A percentile compares a stretch with the other conserved stretches of the same genome.
These are phyloP conservation scores for Ormyrus nitidulus DNA, from an alignment of 2,888 invertebrate genomes.

Conservation along the genomic window DNA sequence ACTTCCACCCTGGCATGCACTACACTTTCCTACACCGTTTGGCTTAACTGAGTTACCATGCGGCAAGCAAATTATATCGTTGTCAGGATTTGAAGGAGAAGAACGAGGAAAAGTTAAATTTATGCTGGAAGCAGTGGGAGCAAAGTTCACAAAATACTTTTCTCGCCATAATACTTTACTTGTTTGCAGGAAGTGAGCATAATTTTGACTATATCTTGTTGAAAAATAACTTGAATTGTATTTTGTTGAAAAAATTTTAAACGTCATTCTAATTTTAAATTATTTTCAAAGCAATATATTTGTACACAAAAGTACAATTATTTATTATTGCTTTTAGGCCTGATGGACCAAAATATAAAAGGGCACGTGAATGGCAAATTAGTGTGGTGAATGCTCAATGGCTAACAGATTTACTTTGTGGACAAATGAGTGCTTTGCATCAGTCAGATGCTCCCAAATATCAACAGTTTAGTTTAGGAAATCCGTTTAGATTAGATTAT, in stretches of 20 bases:
- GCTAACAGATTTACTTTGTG: constrained; percentile 94
- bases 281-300: neutral
- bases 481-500: constrained; percentile 91
- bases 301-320: neutral
- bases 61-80: constrained; percentile 86
- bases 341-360: constrained; percentile 91
- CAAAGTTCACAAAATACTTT: constrained; percentile 87
- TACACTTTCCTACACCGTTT: constrained; percentile 91
- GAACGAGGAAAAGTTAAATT: constrained; percentile 88
- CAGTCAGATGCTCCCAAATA: constrained; percentile 90
- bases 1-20: constrained; percentile 93
- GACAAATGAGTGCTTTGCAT: constrained; percentile 88
- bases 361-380: constrained; percentile 94
- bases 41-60: constrained; percentile 84
- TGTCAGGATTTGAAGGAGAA: constrained; percentile 93
- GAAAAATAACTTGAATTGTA: neutral
- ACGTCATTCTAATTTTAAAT: neutral
- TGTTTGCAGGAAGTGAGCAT: constrained; percentile 79
- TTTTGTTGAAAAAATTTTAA: neutral
- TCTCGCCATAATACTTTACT: constrained; percentile 87
- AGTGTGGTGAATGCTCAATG: constrained; percentile 95
- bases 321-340: constrained; percentile 77
- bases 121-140: constrained; percentile 91
- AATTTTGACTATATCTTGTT: constrained; percentile 1
- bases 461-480: constrained; percentile 88